Percentiles rank a stretch among this genome's conserved stretches.
These are phyloP conservation scores for Typhlomys cinereus DNA, from an alignment of 2,113 vertebrate species.

Conservation along the genomic window DNA sequence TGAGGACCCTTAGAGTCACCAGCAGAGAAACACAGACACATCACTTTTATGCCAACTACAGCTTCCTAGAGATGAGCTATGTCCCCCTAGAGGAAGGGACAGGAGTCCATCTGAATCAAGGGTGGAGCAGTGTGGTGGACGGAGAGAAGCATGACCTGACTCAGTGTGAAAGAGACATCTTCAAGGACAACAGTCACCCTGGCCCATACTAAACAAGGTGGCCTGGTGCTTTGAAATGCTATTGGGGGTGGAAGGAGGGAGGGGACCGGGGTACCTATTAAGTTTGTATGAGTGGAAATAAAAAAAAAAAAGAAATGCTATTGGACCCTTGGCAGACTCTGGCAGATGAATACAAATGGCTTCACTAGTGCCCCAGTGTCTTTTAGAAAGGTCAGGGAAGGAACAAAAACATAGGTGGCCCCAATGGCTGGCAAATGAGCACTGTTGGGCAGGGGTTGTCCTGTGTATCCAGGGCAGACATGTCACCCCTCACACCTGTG, in stretches of 20 bases:
- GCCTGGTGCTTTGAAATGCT: not conserved
- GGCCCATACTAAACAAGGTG: not conserved
- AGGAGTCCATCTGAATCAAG: not conserved
- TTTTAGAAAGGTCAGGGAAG: not conserved
- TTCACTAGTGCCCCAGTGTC: accelerated
- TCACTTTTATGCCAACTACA: not conserved
- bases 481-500: not conserved
- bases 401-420: not conserved
- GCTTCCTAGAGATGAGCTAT: not conserved
- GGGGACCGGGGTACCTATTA: too few species aligned
- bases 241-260: too few species aligned
- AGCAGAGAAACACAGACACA: not conserved
- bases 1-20: not conserved
- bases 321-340: not conserved
- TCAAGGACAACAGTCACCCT: not conserved
- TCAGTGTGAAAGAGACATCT: slow-evolving; percentile 9
- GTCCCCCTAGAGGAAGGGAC: not conserved
- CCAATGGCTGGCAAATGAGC: not conserved
- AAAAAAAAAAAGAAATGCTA: too few species aligned
- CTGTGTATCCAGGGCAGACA: not conserved
- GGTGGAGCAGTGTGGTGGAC: not conserved
- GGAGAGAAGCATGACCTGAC: accelerated
- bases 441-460: not conserved
- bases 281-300: too few species aligned
- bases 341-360: not conserved